Evolutionary conservation across 2,888 invertebrate genomes (phyloP).

Genomic region (Aromia moschata): DNA sequence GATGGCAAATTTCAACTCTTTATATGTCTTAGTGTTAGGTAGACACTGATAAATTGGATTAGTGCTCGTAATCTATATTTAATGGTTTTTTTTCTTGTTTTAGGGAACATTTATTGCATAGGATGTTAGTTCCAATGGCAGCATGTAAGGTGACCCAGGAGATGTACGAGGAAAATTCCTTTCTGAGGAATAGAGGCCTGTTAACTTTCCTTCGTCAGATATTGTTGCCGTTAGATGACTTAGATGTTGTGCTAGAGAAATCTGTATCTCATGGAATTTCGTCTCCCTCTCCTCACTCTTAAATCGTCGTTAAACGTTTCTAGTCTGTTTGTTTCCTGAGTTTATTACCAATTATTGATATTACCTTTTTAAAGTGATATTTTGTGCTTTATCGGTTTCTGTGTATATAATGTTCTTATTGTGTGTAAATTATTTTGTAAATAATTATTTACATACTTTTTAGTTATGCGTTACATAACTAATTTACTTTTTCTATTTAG

Average conservation of each 20-base stretch:
- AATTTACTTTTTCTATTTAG: too few relatives aligned
- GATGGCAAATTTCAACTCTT: slow-evolving; percentile 98
- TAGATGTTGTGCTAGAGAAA: slow-evolving; percentile 86
- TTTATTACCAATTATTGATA: slow-evolving; percentile 37
- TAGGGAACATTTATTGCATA: slow-evolving; percentile 89
- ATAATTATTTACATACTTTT: slow-evolving; percentile 27
- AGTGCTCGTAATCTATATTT: too few relatives aligned
- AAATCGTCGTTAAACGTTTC: slow-evolving; percentile 17
- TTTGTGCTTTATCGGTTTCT: slow-evolving; percentile 25
- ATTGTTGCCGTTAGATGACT: slow-evolving; percentile 88
- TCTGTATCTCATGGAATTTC: slow-evolving; percentile 79
- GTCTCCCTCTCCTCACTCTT: slow-evolving; percentile 52
- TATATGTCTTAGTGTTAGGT: slow-evolving; percentile 93
- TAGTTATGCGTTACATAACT: too few relatives aligned
- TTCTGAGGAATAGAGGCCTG: slow-evolving; percentile 86
- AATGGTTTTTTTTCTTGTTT: slow-evolving; percentile 45
- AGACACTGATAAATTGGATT: too few relatives aligned
- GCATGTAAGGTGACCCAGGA: slow-evolving; percentile 87
- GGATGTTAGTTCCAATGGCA: slow-evolving; percentile 92
- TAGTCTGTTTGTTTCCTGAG: slow-evolving; percentile 15
- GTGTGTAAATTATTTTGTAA: slow-evolving; percentile 10
- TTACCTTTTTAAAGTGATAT: slow-evolving; percentile 37
- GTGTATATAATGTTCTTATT: slow-evolving; percentile 11
- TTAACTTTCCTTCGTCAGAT: slow-evolving; percentile 91
- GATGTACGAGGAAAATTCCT: slow-evolving; percentile 97